Evolutionary conservation across 1,140 invertebrate species (phyloP).

Genomic region (Eumeta japonica): DNA sequence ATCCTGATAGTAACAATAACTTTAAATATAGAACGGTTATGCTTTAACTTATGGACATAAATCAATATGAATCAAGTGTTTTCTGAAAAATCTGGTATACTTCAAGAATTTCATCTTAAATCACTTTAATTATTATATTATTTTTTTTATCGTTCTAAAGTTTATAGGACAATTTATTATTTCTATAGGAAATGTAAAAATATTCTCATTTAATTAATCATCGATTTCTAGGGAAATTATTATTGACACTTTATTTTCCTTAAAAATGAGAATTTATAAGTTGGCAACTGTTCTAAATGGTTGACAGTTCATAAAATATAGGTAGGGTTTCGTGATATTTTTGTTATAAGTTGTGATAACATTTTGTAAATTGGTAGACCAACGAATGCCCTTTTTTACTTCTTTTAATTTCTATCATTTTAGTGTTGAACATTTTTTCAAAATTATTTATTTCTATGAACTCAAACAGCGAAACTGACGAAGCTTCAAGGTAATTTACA

Average conservation of each 20-base stretch:
- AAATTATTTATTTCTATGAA: slow-evolving; percentile 49
- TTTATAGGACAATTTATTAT: neutral
- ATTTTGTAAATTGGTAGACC: slow-evolving; percentile 16
- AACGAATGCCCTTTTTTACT: slow-evolving; percentile 23
- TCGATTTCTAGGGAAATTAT: slow-evolving; percentile 2
- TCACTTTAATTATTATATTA: neutral
- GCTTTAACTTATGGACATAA: too few species aligned
- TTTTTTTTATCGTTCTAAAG: neutral
- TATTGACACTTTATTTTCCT: neutral
- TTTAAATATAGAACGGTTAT: too few species aligned
- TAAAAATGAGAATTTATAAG: neutral
- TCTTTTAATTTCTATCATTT: slow-evolving; percentile 25
- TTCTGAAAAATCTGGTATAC: too few species aligned
- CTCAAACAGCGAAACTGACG: slow-evolving; percentile 55
- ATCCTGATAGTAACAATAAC: too few species aligned
- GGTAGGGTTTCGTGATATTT: slow-evolving; percentile 24
- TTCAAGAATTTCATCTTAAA: too few species aligned
- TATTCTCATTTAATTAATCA: slow-evolving; percentile 1
- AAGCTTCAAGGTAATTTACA: slow-evolving; percentile 55
- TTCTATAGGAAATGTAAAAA: too few species aligned
- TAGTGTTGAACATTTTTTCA: slow-evolving; percentile 15
- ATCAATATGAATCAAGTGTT: too few species aligned
- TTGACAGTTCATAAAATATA: slow-evolving; percentile 22
- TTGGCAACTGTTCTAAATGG: slow-evolving; percentile 28
- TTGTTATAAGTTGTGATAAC: slow-evolving; percentile 36